Evolutionary conservation across 2,888 invertebrate genomes (phyloP), one percentile per base, ranked within the genome.

Genomic region (Cephus pulcher): DNA sequence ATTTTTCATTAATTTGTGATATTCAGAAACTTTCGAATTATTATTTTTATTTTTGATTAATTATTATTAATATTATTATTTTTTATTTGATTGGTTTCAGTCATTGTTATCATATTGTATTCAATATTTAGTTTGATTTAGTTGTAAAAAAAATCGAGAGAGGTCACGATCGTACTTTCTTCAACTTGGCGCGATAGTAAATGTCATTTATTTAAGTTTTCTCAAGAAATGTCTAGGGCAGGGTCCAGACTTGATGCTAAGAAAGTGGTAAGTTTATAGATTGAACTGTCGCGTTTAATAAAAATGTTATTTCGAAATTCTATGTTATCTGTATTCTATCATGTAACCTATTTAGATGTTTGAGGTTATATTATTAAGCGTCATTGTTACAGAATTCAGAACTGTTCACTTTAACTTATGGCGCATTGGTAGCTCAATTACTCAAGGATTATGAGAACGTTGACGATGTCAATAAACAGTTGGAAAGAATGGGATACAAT

Each of bases 401-500:
- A 92, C 93, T 99, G 79, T 96, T 99, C 86, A 98, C 98, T 11
- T 94, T 99, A 75, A 99, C 99, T 0, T 99, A 99, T 92, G 99
- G 99, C 71, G 97, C 99, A 4, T 93, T 99, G 81, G 99, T 99
- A 0, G 97, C 98, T 3, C 99, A 99, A 93, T 95, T 99, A 93
- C 92, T 99, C 33, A 97, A 98, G 91, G 99, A 99, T 91, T 96
- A 96, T 87, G 99, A 99, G 90, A 98, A 97, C 92, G 95, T 97
- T 9, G 99, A 99, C 69, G 99, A 99, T 93, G 99, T 99, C 0
- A 99, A 99, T 91, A 98, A 98, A 89, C 99, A 99, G 89, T 92
- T 99, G 80, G 98, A 98, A 88, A 93, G 97, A 89, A 96, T 98
- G 92, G 99, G 99, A 6, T 99, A 99, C 91, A 99, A 99, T 90